Conservation (phyloP, 2,113 vertebrate species). For the Benitochromis conjunctus region DNA sequence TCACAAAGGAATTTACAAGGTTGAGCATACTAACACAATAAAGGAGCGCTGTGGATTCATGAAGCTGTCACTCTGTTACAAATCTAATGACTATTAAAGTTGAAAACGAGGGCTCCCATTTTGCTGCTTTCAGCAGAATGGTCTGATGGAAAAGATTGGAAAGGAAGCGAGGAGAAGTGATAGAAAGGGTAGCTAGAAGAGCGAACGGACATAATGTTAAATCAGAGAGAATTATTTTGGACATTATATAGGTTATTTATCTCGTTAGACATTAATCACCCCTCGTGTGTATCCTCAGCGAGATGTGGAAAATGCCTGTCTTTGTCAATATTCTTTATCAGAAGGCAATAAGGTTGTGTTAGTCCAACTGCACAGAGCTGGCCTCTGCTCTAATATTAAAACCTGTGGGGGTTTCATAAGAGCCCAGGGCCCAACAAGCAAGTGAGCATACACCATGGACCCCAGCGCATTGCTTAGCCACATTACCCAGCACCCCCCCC, state of each 20-base stretch:
- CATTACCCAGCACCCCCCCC: constrained; percentile 72
- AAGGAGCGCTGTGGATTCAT: constrained; percentile 51
- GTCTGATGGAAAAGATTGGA: constrained; percentile 37
- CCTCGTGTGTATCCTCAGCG: background rate
- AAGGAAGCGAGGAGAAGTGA: background rate
- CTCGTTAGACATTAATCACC: constrained; percentile 73
- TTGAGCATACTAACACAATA: constrained; percentile 53
- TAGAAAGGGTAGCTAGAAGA: background rate
- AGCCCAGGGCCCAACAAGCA: constrained; percentile 67
- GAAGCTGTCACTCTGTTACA: constrained; percentile 55
- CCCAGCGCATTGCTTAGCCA: constrained; percentile 72
- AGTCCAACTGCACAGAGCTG: constrained; percentile 30
- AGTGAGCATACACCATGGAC: constrained; percentile 66
- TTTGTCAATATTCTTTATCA: constrained; percentile 76
- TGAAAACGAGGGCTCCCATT: constrained; percentile 60
- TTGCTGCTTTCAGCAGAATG: constrained; percentile 71
- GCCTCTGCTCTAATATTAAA: constrained; percentile 69
- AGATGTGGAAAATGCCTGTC: constrained; percentile 33
- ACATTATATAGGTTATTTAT: constrained; percentile 75
- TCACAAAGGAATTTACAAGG: constrained; percentile 68
- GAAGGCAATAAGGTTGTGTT: constrained; percentile 69
- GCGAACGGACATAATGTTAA: constrained; percentile 58
- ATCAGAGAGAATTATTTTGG: constrained; percentile 72
- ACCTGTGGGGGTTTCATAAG: constrained; percentile 72
- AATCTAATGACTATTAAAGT: constrained; percentile 68